Percentiles rank a stretch among this genome's conserved stretches.
phyloP scores from a whole-genome alignment of 2,797 vertebrate species.

The Selene dorsalis region DNA sequence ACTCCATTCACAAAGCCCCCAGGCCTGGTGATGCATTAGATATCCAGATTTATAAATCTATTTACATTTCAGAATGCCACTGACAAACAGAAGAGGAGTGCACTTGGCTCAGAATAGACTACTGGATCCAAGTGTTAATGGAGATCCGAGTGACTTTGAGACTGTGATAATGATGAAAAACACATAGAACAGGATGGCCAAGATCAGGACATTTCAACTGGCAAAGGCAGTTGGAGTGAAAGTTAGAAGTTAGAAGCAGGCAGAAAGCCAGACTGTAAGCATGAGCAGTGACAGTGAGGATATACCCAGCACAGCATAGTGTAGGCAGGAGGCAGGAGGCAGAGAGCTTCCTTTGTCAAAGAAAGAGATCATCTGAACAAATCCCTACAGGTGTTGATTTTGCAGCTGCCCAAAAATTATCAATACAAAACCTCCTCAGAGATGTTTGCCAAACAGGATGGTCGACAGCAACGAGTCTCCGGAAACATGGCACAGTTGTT shows the following conservation, averaged over 20 bases:
- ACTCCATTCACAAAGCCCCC: too few species aligned
- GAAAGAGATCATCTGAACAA: background rate
- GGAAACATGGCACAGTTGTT: background rate
- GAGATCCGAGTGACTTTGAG: background rate
- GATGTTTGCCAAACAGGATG: background rate
- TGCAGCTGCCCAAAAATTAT: background rate
- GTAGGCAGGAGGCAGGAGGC: background rate
- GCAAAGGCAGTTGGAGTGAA: too few species aligned
- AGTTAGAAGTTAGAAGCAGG: too few species aligned
- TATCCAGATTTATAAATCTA: background rate
- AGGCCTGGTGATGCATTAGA: background rate
- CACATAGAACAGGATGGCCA: background rate
- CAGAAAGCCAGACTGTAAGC: background rate
- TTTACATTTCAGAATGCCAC: background rate
- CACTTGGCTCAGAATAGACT: background rate
- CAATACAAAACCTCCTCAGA: background rate
- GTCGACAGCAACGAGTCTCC: background rate
- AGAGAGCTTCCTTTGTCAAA: background rate
- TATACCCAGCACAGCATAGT: background rate
- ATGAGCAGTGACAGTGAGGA: background rate
- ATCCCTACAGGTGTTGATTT: background rate
- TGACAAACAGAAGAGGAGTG: background rate
- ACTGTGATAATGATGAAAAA: background rate
- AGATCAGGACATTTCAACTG: background rate
- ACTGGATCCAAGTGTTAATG: background rate